Evolutionary conservation across 1,140 invertebrate species (phyloP).

Genomic region (Drosophila kikkawai): DNA sequence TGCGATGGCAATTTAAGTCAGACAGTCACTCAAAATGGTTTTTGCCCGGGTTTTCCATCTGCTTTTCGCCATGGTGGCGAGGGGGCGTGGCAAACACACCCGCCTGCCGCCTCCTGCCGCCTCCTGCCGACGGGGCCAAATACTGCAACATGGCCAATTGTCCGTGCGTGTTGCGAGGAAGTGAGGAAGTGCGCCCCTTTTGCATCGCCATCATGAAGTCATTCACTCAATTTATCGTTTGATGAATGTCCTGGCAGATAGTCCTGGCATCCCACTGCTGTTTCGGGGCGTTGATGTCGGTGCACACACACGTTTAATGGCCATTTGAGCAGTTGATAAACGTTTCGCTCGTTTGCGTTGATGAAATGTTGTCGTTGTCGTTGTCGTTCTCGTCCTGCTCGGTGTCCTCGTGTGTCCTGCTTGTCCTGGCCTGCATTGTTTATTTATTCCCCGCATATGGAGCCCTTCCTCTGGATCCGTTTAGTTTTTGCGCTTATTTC

Average conservation of each 20-base stretch:
- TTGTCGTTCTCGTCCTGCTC: slow-evolving; percentile 29
- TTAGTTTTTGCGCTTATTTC: slow-evolving; percentile 80
- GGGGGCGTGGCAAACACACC: slow-evolving; percentile 56
- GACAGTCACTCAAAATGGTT: slow-evolving; percentile 70
- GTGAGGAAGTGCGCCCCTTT: slow-evolving; percentile 77
- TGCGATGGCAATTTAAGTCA: slow-evolving; percentile 84
- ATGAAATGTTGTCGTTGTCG: slow-evolving; percentile 79
- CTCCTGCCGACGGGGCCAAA: slow-evolving; percentile 6
- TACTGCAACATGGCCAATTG: slow-evolving; percentile 68
- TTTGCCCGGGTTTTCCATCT: slow-evolving; percentile 30
- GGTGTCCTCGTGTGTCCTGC: slow-evolving; percentile 45
- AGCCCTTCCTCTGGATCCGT: slow-evolving; percentile 43
- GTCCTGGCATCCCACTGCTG: slow-evolving; percentile 41
- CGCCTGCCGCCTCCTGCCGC: slow-evolving; percentile 3
- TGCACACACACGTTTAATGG: slow-evolving; percentile 83
- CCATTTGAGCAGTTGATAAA: slow-evolving; percentile 85
- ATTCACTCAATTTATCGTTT: slow-evolving; percentile 85
- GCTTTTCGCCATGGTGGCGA: slow-evolving; percentile 18
- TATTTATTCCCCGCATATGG: slow-evolving; percentile 77
- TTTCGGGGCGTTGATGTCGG: slow-evolving; percentile 48
- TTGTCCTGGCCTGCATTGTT: slow-evolving; percentile 65
- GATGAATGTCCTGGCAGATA: slow-evolving; percentile 84
- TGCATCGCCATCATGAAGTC: slow-evolving; percentile 80
- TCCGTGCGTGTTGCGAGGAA: slow-evolving; percentile 29
- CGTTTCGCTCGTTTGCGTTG: slow-evolving; percentile 83